Conservation (phyloP, 2,888 invertebrate genomes). For the Byasa hedistus region DNA sequence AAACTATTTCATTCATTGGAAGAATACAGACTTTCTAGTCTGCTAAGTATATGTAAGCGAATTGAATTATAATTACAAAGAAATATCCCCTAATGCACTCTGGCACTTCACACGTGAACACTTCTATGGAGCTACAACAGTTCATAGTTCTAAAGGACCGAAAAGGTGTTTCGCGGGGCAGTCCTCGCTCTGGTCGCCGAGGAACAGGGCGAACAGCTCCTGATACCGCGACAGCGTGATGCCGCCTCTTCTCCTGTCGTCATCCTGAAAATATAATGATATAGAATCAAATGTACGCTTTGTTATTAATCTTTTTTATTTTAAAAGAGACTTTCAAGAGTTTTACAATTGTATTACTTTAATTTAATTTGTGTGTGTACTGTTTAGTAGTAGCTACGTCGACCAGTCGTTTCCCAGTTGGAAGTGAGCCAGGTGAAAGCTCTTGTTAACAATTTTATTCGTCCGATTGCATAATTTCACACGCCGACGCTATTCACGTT, state of each 20-base stretch:
- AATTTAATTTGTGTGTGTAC: no score
- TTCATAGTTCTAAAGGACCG: slow-evolving; percentile 83
- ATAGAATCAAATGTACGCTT: no score
- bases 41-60: no score
- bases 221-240: slow-evolving; percentile 88
- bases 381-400: no score
- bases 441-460: slow-evolving; percentile 28
- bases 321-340: no score
- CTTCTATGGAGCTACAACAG: neutral
- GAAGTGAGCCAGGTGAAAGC: slow-evolving; percentile 32
- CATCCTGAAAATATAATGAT: slow-evolving; percentile 79
- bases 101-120: neutral
- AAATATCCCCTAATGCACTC: neutral
- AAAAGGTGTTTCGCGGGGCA: slow-evolving; percentile 88
- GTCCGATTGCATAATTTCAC: slow-evolving; percentile 33
- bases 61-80: no score
- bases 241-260: slow-evolving; percentile 89
- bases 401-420: slow-evolving; percentile 23
- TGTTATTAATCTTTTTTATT: no score
- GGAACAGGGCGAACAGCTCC: slow-evolving; percentile 90
- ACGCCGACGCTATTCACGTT: slow-evolving; percentile 20
- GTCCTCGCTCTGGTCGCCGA: slow-evolving; percentile 87
- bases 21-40: no score
- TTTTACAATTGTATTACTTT: no score
- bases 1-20: no score